Evolutionary conservation across 2,888 invertebrate species (phyloP), one percentile per base, ranked within the genome.

Genomic region (Diplazon laetatorius): DNA sequence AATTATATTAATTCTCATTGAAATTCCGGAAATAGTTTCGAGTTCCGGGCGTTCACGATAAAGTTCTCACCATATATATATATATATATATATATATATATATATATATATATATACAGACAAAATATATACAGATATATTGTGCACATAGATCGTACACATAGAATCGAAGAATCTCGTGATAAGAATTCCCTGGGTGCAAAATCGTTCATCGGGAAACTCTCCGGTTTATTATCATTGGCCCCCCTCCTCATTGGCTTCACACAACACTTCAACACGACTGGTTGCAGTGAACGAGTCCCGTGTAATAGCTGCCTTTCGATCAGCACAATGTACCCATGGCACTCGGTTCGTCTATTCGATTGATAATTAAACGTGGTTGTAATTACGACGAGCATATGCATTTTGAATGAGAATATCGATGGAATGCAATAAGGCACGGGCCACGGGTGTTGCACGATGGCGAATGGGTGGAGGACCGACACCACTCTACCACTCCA

Each of bases 1-100:
- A 84, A 84, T 85, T 82, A 81, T 82, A 84, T 85, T 85, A 85
- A 81, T 78, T 79, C 83, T 84, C 83, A 80, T 85, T 83, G 82
- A 85, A 82, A 85, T 85, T 85, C 82, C 79, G 71, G 76, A 78
- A 86, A 78, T 78, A 81, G 83, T 84, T 85, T 80, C 73, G 70
- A 42, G 14, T 52, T 30, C 18, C 25, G 9, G 30, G 22, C 14
- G 8, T 14, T 12, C 52, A 44, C 10, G n/a, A 14, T 10, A 37
- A 37, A 37, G 5, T 39, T 10, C 30, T 30, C 1, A n/a, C n/a
- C n/a, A n/a, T n/a, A n/a, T n/a, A n/a, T n/a, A n/a, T n/a, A n/a
- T n/a, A n/a, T n/a, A n/a, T n/a, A n/a, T n/a, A n/a, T n/a, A n/a
- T n/a, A n/a, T n/a, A n/a, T n/a, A n/a, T n/a, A n/a, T n/a, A n/a